Base-by-base conservation (phyloP, 2,888 invertebrate genomes). In the Lithodes maja region DNA sequence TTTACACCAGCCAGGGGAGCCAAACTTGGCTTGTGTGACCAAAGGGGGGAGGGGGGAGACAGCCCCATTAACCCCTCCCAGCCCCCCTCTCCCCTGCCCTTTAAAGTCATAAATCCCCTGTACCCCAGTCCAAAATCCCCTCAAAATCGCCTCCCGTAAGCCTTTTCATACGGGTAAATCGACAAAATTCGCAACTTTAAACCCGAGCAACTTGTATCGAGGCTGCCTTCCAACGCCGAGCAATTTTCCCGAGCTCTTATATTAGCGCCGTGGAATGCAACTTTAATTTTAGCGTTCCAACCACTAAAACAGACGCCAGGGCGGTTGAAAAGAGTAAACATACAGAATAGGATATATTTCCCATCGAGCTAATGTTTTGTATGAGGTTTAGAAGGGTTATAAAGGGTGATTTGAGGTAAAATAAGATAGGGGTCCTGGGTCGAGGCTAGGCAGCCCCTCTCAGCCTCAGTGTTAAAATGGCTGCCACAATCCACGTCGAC, bases 401-500 rank as follows among this genome's bases (percentile, higher is more conserved):
- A 53, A 17, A 15, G 5, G n/a, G 0, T 53, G 53, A 12, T 54
- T 15, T 54, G 53, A 15, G 75, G n/a, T 33, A 50, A 50, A 61
- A 55, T 2, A 52, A 17, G 54, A n/a, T 3, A 3, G 61, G 87
- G 87, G 83, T 55, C 71, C 78, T 83, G 83, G 83, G 69, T 71
- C 53, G 83, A 83, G 83, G 83, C 87, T 87, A 83, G 33, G 87
- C 78, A 50, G 78, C 78, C 77, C 83, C 78, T 75, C 55, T 50
- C 55, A 49, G 54, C 50, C 49, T 69, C 83, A 83, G 87, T 83
- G 87, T 83, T 85, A 85, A 61, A 83, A 87, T 87, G 87, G 87
- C 87, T 87, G 87, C 78, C 87, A 79, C 83, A 74, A 54, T 78
- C 79, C 83, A 71, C 78, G 83, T 79, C 83, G 83, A 53, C 71